phyloP scores from a whole-genome alignment of 2,888 invertebrate species.

The Dryobotodes eremita region DNA sequence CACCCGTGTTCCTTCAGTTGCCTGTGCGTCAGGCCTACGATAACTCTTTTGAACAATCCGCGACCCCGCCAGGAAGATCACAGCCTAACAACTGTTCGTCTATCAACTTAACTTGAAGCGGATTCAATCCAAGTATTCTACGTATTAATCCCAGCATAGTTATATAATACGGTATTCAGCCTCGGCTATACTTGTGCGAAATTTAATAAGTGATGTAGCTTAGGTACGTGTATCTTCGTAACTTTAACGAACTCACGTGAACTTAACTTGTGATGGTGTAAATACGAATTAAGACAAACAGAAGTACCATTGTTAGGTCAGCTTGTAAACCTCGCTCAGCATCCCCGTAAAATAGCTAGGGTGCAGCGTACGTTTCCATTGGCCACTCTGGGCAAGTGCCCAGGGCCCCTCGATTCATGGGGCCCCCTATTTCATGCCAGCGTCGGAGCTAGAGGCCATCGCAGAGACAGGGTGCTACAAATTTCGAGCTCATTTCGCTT shows the following conservation, averaged over 20 bases:
- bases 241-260: conserved; percentile 62
- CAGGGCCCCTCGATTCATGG: too few relatives aligned
- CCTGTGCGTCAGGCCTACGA: too few relatives aligned
- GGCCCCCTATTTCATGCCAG: too few relatives aligned
- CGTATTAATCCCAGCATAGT: conserved; percentile 41
- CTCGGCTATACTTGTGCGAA: conserved; percentile 43
- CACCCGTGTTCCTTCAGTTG: too few relatives aligned
- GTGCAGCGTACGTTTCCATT: not conserved
- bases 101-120: conserved; percentile 24
- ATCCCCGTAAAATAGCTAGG: not conserved
- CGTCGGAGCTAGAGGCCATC: too few relatives aligned
- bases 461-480: too few relatives aligned
- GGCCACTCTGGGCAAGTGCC: too few relatives aligned
- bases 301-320: conserved; percentile 22
- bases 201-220: conserved; percentile 69
- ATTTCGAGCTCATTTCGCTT: too few relatives aligned
- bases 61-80: too few relatives aligned
- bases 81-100: conserved; percentile 10
- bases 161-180: conserved; percentile 45
- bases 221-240: conserved; percentile 48
- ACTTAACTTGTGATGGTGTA: conserved; percentile 35
- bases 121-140: conserved; percentile 43
- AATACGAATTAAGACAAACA: conserved; percentile 6
- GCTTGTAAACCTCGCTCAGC: not conserved
- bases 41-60: too few relatives aligned